These are phyloP conservation scores for Hemichromis elongatus DNA, from an alignment of 2,113 vertebrate species.

Conservation along the genomic window DNA sequence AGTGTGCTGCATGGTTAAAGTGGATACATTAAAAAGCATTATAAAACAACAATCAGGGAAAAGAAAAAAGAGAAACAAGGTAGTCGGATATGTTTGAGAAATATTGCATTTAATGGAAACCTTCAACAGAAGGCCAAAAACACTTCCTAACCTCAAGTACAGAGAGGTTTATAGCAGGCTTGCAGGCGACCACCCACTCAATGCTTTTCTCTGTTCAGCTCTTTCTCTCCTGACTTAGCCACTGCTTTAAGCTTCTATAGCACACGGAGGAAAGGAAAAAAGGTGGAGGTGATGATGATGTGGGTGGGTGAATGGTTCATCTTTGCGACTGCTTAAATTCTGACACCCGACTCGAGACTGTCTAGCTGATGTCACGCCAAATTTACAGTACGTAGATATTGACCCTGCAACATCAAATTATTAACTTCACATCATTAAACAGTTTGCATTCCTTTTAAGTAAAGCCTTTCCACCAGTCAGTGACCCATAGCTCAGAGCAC, in stretches of 20 bases:
- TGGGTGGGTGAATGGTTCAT: constrained; percentile 11
- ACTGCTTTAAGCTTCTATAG: constrained; percentile 11
- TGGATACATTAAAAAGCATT: neutral
- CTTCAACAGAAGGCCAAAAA: neutral
- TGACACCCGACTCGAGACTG: neutral
- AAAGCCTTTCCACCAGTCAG: constrained; percentile 1
- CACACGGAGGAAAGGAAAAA: neutral
- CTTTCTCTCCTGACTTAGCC: neutral
- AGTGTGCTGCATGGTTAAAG: neutral
- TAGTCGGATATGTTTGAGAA: neutral
- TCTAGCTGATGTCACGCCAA: constrained; percentile 27
- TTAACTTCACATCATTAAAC: constrained; percentile 23
- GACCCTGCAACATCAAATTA: constrained; percentile 5
- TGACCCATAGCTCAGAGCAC: constrained; percentile 37
- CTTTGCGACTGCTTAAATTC: neutral
- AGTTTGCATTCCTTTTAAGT: constrained; percentile 1
- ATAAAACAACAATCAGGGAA: neutral
- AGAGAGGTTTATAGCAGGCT: neutral
- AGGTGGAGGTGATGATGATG: neutral
- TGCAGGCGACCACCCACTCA: neutral
- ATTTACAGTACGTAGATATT: constrained; percentile 23
- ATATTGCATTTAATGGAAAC: neutral
- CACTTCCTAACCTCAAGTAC: neutral
- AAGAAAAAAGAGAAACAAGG: neutral
- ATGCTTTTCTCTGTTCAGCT: neutral